Base-by-base conservation (phyloP, 2,797 vertebrate genomes). In the Anomalospiza imberbis region DNA sequence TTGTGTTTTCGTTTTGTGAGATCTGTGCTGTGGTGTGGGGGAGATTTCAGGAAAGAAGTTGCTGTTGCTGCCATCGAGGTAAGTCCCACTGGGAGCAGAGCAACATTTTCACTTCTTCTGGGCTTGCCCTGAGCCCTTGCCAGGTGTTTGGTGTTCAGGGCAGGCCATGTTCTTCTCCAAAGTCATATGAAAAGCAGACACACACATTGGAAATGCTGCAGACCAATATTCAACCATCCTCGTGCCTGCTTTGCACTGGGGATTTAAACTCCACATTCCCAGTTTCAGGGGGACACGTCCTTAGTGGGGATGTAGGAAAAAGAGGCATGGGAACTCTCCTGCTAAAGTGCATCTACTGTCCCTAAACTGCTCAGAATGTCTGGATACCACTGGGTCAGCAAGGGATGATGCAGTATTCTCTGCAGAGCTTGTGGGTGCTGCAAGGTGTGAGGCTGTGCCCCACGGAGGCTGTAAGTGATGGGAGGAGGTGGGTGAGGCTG, bases 221-320 rank as follows among this genome's bases (percentile, higher is more conserved):
- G 51, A 7, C 18, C 38, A 38, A 22, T 45, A 54, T 72, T 53
- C 72, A 51, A 19, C 34, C 44, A 47, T 7, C 17, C 9, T 48
- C 83, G 58, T 2, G 8, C 21, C 36, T 3, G 0, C 1, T 76
- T 90, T 47, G 29, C 60, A 16, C 26, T 0, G 0, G 6, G 36
- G n/a, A 18, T 83, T 73, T 79, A 34, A 57, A 40, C 22, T 70
- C 40, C 40, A 36, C 8, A 13, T 40, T 83, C 19, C 40, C 36
- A 10, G 5, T 90, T 14, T 57, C 12, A 5, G 26, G 9, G 6
- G 15, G 0, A 6, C 15, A 21, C 6, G 2, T 72, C 61, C 1
- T 2, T 22, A 7, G 2, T 17, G 32, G 18, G 26, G 16, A 3
- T 32, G 14, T 19, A 58, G 47, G 67, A 65, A 34, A 31, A 67